Evolutionary conservation across 2,797 vertebrate genomes (phyloP).

Genomic region (Sebastes taczanowskii): DNA sequence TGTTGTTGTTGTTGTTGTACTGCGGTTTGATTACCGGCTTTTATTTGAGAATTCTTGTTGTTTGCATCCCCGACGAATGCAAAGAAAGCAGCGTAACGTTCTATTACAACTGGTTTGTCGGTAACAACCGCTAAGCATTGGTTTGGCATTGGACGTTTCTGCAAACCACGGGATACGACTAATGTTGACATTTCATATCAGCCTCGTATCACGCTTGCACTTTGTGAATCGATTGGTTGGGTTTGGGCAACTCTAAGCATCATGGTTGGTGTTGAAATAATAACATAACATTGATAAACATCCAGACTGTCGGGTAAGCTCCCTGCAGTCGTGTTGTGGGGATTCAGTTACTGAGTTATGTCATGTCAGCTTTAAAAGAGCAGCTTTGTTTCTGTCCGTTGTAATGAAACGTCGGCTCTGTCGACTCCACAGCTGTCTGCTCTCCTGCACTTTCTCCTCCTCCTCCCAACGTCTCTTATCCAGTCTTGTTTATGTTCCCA

Average conservation of each 20-base stretch:
- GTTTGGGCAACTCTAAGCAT: accelerated
- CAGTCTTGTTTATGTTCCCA: not conserved
- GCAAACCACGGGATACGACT: too few species aligned
- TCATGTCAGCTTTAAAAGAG: not conserved
- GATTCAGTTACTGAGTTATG: not conserved
- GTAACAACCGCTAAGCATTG: not conserved
- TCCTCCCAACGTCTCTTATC: not conserved
- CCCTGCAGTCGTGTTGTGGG: not conserved
- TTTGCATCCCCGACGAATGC: not conserved
- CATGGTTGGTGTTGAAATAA: too few species aligned
- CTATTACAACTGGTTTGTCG: not conserved
- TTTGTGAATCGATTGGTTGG: too few species aligned
- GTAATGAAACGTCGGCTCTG: not conserved
- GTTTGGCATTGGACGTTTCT: too few species aligned
- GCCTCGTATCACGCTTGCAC: too few species aligned
- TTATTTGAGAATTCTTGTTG: not conserved
- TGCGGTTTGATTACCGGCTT: not conserved
- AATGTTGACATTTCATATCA: too few species aligned
- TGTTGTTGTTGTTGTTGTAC: not conserved
- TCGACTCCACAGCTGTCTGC: not conserved
- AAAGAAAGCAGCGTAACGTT: not conserved
- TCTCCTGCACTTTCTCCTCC: not conserved
- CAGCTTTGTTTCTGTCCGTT: not conserved
- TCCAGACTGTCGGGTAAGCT: not conserved
- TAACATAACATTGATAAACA: not conserved